phyloP scores from a whole-genome alignment of 2,113 vertebrate species.

The Zosterops hypoxanthus region DNA sequence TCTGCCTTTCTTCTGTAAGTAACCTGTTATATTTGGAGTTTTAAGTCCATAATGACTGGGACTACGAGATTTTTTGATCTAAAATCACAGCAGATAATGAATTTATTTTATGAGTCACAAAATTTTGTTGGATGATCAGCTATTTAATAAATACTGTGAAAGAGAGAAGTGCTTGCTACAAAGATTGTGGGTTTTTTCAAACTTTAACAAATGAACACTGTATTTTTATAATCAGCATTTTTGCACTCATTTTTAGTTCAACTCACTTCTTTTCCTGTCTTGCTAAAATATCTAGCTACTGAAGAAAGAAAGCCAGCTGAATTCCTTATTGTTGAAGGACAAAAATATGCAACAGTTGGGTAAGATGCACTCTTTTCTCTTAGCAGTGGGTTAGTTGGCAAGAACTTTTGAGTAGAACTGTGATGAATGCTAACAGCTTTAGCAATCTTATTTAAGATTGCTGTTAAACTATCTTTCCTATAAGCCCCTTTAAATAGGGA shows the following conservation, averaged over 20 bases:
- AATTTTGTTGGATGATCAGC: background rate
- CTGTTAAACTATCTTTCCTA: background rate
- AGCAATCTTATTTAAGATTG: background rate
- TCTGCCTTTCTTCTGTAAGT: background rate
- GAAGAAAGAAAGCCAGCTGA: conserved; percentile 90
- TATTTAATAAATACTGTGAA: background rate
- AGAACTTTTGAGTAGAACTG: background rate
- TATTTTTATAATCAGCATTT: background rate
- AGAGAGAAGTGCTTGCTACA: background rate
- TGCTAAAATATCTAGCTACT: conserved; percentile 68
- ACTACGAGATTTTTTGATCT: background rate
- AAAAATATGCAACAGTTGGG: conserved; percentile 97
- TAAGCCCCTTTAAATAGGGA: background rate
- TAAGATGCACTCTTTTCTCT: conserved; percentile 62
- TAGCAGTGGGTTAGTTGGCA: background rate
- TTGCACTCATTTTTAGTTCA: background rate
- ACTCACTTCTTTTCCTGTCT: conserved; percentile 27
- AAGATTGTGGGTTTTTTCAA: background rate
- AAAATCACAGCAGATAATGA: background rate
- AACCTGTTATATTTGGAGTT: background rate
- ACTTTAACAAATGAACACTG: background rate
- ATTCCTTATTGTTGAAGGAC: conserved; percentile 88
- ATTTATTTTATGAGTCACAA: background rate
- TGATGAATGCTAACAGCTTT: conserved; percentile 2
- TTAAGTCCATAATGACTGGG: background rate